Evolutionary conservation across 2,113 vertebrate genomes (phyloP), one percentile per base, ranked within the genome.

Genomic region (Scalopus aquaticus): DNA sequence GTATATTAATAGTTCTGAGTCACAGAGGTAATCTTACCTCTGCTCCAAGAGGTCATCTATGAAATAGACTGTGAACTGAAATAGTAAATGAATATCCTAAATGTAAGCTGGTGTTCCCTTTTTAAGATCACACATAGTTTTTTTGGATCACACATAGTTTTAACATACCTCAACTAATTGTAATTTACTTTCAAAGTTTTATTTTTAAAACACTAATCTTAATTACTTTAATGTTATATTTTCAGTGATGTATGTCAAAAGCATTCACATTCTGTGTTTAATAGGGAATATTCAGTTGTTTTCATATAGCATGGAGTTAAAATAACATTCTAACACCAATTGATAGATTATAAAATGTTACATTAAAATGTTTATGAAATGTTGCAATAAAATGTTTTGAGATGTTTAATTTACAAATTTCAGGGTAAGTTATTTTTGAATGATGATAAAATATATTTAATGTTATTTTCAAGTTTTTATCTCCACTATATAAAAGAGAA

Each of bases 11-110:
- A 62, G 13, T 85, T 91, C 51, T 24, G 81, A 77, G 73, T 4
- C 90, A 79, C 51, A 13, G 39, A 90, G 60, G 65, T 82, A 87
- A 81, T 60, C 64, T 84, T 92, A 65, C 26, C 12, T 81, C 7
- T 39, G 42, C 32, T 69, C 11, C 10, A 51, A 80, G n/a, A 76
- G 16, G 30, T 84, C 22, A 60, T 82, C 94, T 87, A 62, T 49
- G 54, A 93, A 91, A 74, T 10, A 80, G 70, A 73, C 56, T 91
- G 32, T 78, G 79, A 92, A 54, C 22, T 73, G 16, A 83, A 76
- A 74, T 26, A 92, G 9, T 17, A 85, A 92, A 82, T 11, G 3
- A 3, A 60, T 22, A 83, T 76, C 44, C 26, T 17, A 65, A 72
- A 88, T 65, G 46, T 58, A 86, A 94, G 28, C n/a, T 62, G 4